Conservation (phyloP, 1,140 invertebrate genomes). For the Artemia franciscana region DNA sequence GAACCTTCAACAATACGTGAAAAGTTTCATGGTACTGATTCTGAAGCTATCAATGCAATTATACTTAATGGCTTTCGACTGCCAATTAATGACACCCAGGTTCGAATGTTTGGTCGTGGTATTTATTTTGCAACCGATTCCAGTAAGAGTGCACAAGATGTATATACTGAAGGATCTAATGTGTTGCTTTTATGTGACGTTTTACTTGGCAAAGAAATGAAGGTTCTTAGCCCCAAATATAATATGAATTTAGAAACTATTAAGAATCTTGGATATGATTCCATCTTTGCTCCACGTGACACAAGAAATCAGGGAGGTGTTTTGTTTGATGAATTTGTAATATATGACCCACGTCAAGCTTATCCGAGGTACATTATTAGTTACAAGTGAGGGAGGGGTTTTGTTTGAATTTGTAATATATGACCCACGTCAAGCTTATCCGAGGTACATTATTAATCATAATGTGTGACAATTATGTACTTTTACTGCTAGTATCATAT, state of each 20-base stretch:
- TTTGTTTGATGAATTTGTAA: constrained; percentile 5
- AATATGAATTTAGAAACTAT: constrained; percentile 5
- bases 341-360: constrained; percentile 4
- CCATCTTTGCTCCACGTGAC: constrained; percentile 1
- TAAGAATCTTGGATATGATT: neutral
- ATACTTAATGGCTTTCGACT: constrained; percentile 3
- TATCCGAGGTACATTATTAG: constrained; percentile 3
- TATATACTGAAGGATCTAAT: constrained; percentile 6
- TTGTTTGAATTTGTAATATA: too few species aligned
- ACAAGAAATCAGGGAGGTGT: constrained; percentile 3
- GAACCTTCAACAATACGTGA: neutral
- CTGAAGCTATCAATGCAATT: constrained; percentile 5
- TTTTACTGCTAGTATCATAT: neutral
- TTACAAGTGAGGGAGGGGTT: too few species aligned
- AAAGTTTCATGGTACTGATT: constrained; percentile 6
- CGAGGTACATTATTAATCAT: too few species aligned
- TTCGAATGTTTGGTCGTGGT: constrained; percentile 5
- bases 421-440: too few species aligned
- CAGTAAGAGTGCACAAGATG: constrained; percentile 7
- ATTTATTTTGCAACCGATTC: constrained; percentile 7
- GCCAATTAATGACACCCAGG: too few species aligned
- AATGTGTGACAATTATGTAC: neutral
- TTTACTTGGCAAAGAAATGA: neutral
- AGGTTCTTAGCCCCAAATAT: neutral
- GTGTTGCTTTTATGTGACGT: constrained; percentile 8